Evolutionary conservation across 2,888 invertebrate species (phyloP).

Genomic region (Drosophila fulvimacula): DNA sequence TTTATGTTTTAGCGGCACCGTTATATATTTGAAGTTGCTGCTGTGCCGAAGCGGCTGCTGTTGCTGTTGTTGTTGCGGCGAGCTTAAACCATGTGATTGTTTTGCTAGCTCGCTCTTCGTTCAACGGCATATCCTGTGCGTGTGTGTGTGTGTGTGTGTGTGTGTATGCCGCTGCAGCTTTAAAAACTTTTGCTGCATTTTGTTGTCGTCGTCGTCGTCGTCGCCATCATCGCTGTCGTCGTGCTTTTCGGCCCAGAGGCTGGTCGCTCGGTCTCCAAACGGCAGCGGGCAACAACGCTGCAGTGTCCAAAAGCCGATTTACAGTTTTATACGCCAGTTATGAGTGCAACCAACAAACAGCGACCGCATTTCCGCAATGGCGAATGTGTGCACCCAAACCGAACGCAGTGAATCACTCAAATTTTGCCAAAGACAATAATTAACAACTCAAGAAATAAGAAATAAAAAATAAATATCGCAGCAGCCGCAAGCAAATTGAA

Average conservation of each 20-base stretch:
- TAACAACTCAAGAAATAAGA: conserved; percentile 7
- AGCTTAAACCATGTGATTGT: conserved; percentile 77
- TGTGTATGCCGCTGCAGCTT: conserved; percentile 49
- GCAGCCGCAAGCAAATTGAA: conserved; percentile 23
- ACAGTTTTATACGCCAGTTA: conserved; percentile 79
- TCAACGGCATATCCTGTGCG: conserved; percentile 53
- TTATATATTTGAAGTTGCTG: conserved; percentile 52
- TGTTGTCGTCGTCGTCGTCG: conserved; percentile 57
- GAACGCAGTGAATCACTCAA: conserved; percentile 4
- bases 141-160: conserved; percentile 19
- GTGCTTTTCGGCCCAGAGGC: conserved; percentile 79
- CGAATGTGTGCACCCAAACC: conserved; percentile 34
- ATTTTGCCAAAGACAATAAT: conserved; percentile 11
- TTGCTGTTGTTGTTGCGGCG: conserved; percentile 53
- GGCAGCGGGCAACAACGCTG: conserved; percentile 62
- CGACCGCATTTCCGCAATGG: conserved; percentile 73
- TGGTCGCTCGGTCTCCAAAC: conserved; percentile 73
- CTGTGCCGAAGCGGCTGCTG: conserved; percentile 28
- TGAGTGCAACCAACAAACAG: conserved; percentile 74
- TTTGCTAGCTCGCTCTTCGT: conserved; percentile 67
- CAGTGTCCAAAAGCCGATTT: conserved; percentile 79
- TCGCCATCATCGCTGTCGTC: conserved; percentile 55
- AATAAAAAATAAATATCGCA: conserved; percentile 13
- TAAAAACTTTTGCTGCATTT: conserved; percentile 73
- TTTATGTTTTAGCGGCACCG: conserved; percentile 79